A percentile compares a stretch with the other conserved stretches of the same genome.
phyloP scores from a whole-genome alignment of 2,113 vertebrate species.

The rabbit (Oryctolagus cuniculus) region mOryCun1.1 NC_091453.1:82372501-82373000 shows the following conservation, averaged over 20 bases:
- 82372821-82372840: not conserved
- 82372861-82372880: conserved; percentile 11
- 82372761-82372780: not conserved
- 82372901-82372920: not conserved
- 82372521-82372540: not conserved
- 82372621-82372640: not conserved
- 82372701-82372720: not conserved
- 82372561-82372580: conserved; percentile 2
- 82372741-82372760: conserved; percentile 4
- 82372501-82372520: not conserved
- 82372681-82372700: not conserved
- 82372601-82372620: not conserved
- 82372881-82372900: not conserved
- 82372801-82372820: not conserved
- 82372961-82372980: conserved; percentile 19
- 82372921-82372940: not conserved
- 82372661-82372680: conserved; percentile 4
- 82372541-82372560: not conserved
- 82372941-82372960: not conserved
- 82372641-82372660: conserved; percentile 4
- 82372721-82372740: not conserved
- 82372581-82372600: not conserved
- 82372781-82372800: not conserved
- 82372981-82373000: conserved; percentile 20
- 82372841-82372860: conserved; percentile 12